Evolutionary conservation across 2,797 vertebrate genomes (phyloP).

Genomic region (Fistularia commersonii): DNA sequence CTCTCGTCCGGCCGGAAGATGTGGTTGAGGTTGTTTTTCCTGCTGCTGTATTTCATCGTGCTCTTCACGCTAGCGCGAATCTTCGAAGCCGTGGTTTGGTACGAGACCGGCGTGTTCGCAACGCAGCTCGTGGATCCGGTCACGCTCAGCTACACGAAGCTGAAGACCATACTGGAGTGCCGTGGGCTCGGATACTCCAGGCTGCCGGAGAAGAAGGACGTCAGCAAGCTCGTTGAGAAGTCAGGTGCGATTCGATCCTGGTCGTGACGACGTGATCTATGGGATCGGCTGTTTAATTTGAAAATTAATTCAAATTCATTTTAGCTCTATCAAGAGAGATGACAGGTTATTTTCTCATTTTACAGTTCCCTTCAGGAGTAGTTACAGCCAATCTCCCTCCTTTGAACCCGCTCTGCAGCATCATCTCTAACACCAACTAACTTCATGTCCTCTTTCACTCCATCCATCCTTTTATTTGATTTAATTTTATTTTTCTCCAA

Average conservation of each 20-base stretch:
- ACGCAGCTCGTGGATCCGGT: slow-evolving; percentile 95
- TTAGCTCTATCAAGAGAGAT: too few species aligned
- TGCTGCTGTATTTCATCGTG: slow-evolving; percentile 90
- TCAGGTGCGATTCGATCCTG: slow-evolving; percentile 74
- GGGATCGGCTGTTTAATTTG: too few species aligned
- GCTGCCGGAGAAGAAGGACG: slow-evolving; percentile 88
- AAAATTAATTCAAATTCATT: too few species aligned
- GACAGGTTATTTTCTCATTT: too few species aligned
- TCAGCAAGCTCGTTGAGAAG: slow-evolving; percentile 88
- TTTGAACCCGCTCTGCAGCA: too few species aligned
- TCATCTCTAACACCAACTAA: too few species aligned
- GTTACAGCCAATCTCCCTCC: too few species aligned
- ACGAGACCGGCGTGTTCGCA: slow-evolving; percentile 90
- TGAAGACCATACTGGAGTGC: slow-evolving; percentile 92
- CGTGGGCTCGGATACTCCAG: slow-evolving; percentile 88
- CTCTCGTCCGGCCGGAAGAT: slow-evolving; percentile 62
- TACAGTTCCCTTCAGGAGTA: too few species aligned
- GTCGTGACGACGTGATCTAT: not conserved
- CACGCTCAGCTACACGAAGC: slow-evolving; percentile 87
- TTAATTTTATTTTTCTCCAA: too few species aligned
- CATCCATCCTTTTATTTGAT: too few species aligned
- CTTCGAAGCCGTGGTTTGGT: slow-evolving; percentile 94
- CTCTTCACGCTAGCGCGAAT: slow-evolving; percentile 89
- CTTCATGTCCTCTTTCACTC: too few species aligned
- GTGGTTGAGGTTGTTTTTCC: slow-evolving; percentile 93